Conservation (phyloP, 2,113 vertebrate genomes). For the Anolis carolinensis region DNA sequence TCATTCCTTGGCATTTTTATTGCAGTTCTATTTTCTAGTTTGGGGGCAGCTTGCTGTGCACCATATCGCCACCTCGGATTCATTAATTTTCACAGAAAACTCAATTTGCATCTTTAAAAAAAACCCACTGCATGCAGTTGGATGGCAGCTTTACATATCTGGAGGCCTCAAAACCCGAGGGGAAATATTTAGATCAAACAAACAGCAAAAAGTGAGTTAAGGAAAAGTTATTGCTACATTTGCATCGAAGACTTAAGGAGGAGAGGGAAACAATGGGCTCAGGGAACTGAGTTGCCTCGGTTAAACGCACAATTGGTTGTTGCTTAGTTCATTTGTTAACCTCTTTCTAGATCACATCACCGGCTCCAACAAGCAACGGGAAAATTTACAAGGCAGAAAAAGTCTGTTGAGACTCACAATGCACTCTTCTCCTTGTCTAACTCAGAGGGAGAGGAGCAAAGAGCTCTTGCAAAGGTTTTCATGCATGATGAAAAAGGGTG, state of each 20-base stretch:
- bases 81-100: conserved; percentile 72
- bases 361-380: conserved; percentile 17
- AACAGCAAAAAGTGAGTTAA: conserved; percentile 5
- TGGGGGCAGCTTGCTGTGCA: conserved; percentile 59
- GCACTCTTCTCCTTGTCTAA: too few species aligned
- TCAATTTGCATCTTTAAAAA: conserved; percentile 62
- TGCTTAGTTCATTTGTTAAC: conserved; percentile 14
- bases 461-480: too few species aligned
- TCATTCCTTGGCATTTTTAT: conserved; percentile 72
- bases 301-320: conserved; percentile 14
- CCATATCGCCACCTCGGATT: conserved; percentile 57
- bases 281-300: not conserved
- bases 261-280: conserved; percentile 18
- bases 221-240: conserved; percentile 17
- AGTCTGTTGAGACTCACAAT: too few species aligned
- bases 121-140: conserved; percentile 17
- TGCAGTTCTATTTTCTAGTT: conserved; percentile 71
- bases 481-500: too few species aligned
- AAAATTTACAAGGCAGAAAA: not conserved
- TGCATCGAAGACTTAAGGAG: conserved; percentile 32
- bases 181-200: conserved; percentile 52
- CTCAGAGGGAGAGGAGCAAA: too few species aligned
- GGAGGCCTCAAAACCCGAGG: conserved; percentile 29
- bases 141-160: conserved; percentile 57
- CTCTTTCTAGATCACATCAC: not conserved